Conservation (phyloP, 1,140 invertebrate species). For the Drosophila baimaii region DNA sequence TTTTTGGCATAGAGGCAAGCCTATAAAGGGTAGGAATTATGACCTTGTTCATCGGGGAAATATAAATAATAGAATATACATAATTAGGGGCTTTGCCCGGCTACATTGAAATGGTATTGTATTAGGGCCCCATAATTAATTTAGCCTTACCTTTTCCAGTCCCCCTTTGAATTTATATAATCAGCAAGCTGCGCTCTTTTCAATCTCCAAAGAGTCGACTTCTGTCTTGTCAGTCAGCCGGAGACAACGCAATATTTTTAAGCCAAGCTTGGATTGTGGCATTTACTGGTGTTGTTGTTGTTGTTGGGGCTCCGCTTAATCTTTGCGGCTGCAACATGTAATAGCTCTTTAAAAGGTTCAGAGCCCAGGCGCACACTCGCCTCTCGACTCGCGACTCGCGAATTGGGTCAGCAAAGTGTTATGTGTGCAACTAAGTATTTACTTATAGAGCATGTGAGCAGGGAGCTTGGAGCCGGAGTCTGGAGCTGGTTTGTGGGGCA, state of each 20-base stretch:
- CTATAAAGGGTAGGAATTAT: neutral
- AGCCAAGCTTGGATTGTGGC: slow-evolving; percentile 23
- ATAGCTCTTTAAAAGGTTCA: slow-evolving; percentile 82
- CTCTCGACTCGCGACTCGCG: slow-evolving; percentile 47
- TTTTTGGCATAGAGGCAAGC: neutral
- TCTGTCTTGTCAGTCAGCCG: slow-evolving; percentile 55
- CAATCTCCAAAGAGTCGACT: slow-evolving; percentile 35
- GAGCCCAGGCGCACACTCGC: slow-evolving; percentile 61
- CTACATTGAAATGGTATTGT: neutral
- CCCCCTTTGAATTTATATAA: slow-evolving; percentile 22
- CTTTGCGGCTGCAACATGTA: slow-evolving; percentile 70
- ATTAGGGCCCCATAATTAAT: neutral
- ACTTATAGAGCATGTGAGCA: slow-evolving; percentile 72
- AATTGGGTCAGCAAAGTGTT: slow-evolving; percentile 80
- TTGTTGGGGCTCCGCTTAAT: slow-evolving; percentile 50
- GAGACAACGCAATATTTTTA: slow-evolving; percentile 67
- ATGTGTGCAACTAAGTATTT: slow-evolving; percentile 70
- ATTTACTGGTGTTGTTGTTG: slow-evolving; percentile 28
- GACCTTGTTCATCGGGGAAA: neutral
- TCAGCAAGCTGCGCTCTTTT: slow-evolving; percentile 19
- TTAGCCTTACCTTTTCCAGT: slow-evolving; percentile 18
- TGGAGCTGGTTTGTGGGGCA: slow-evolving; percentile 25
- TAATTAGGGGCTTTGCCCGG: neutral
- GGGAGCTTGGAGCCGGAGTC: slow-evolving; percentile 13
- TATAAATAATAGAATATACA: too few relatives aligned